Evolutionary conservation across 2,797 vertebrate genomes (phyloP).

Genomic region (Enteromius argenteus): DNA sequence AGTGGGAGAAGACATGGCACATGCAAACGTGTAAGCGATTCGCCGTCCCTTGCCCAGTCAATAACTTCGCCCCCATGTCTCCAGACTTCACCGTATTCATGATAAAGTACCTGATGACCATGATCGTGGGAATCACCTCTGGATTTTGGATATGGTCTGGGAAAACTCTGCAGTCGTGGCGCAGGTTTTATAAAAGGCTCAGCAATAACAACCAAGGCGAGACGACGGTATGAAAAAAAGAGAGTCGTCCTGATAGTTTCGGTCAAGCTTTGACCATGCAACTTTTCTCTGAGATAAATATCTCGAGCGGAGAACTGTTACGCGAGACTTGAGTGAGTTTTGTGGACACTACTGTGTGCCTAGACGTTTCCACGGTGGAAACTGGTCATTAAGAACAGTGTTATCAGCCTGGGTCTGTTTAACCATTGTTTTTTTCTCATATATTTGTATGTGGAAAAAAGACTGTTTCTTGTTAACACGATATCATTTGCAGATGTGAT

Average conservation of each 20-base stretch:
- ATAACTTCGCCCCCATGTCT: slow-evolving; percentile 92
- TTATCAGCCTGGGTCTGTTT: slow-evolving; percentile 34
- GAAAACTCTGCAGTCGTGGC: slow-evolving; percentile 98
- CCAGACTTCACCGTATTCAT: slow-evolving; percentile 98
- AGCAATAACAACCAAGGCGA: slow-evolving; percentile 95
- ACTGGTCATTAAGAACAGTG: slow-evolving; percentile 21
- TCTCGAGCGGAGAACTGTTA: slow-evolving; percentile 13
- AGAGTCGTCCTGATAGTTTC: neutral
- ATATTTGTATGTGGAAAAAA: slow-evolving; percentile 33
- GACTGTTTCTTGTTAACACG: slow-evolving; percentile 54
- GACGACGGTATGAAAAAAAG: slow-evolving; percentile 88
- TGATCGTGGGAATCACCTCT: slow-evolving; percentile 99
- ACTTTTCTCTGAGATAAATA: slow-evolving; percentile 65
- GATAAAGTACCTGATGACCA: slow-evolving; percentile 99
- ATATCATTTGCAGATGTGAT: slow-evolving; percentile 55
- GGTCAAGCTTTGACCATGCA: slow-evolving; percentile 48
- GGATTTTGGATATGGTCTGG: slow-evolving; percentile 99
- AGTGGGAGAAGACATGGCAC: slow-evolving; percentile 97
- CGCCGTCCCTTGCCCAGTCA: slow-evolving; percentile 88
- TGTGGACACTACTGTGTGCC: slow-evolving; percentile 51
- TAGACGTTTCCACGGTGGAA: slow-evolving; percentile 27
- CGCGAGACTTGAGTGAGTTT: slow-evolving; percentile 32
- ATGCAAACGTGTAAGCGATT: slow-evolving; percentile 95
- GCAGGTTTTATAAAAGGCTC: slow-evolving; percentile 94
- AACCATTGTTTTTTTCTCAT: slow-evolving; percentile 37